Base-by-base conservation (phyloP, 2,797 vertebrate species). In the Sebastes goodei region DNA sequence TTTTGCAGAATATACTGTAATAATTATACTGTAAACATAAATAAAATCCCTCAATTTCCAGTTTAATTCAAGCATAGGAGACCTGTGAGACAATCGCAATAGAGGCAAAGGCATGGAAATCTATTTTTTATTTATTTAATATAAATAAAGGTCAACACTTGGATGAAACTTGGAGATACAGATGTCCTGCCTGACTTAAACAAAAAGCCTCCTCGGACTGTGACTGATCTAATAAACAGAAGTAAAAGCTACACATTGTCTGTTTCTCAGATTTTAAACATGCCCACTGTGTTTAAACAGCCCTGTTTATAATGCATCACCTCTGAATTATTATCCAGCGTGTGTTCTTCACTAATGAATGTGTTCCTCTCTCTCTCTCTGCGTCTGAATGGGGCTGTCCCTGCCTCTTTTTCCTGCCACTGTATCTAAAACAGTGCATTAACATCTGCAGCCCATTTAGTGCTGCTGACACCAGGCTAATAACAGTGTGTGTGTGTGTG, bases 371-470 rank as follows among this genome's bases (percentile, higher is more conserved):
- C 79, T 15, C 38, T 79, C 79, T 82, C 80, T 77, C 82, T 64
- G 81, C 17, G 79, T 92, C 80, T 82, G 85, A 91, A 82, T 80
- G 61, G 83, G 74, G 90, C 81, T 23, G 71, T 92, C 90, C 91
- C 90, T 86, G 87, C 85, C 87, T 89, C 86, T 88, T 89, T 90
- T 90, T 91, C 86, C 84, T 80, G 83, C 90, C 88, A 87, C 90
- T 93, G 93, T 92, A 93, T 95, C 91, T 91, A 88, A 92, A 94
- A 92, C 92, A 86, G 81, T 83, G 89, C 89, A 89, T 95, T 93
- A 95, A 95, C 95, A 96, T 96, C 95, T 96, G 96, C 93, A 94
- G 91, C 88, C 91, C 90, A 94, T 95, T 95, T 94, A 93, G 85
- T 85, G 86, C 86, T 81, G 89, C 90, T 94, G 94, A 93, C 91